A percentile compares a stretch with the other conserved stretches of the same genome.
These are phyloP conservation scores for Thomomys bottae DNA, from an alignment of 2,113 vertebrate genomes.

Conservation along the genomic window DNA sequence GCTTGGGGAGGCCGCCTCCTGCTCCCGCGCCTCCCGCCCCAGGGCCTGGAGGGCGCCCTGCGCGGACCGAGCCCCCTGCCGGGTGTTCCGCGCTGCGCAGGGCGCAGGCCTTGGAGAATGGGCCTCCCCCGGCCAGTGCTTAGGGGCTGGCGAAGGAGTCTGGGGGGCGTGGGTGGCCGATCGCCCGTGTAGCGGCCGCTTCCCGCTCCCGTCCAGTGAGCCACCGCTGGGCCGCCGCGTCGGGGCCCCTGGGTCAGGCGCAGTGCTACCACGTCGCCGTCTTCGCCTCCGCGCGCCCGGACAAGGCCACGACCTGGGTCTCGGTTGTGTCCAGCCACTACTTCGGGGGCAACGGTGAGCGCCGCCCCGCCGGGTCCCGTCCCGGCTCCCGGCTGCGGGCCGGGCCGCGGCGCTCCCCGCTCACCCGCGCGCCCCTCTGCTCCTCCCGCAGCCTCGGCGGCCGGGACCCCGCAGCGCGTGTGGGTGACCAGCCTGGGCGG, in stretches of 20 bases:
- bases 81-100: too few relatives aligned
- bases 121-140: background rate
- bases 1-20: background rate
- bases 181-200: background rate
- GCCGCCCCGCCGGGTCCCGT: background rate
- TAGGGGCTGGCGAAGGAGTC: background rate
- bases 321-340: conserved; percentile 64
- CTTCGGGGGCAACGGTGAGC: conserved; percentile 76
- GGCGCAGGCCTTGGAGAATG: background rate
- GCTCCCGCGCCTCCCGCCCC: background rate
- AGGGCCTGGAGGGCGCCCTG: background rate
- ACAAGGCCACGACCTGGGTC: conserved; percentile 56
- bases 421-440: background rate
- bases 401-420: background rate
- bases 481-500: background rate
- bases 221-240: background rate
- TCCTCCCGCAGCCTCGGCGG: conserved; percentile 38
- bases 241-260: background rate
- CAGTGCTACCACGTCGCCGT: conserved; percentile 68
- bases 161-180: background rate
- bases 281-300: background rate
- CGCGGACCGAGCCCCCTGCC: too few relatives aligned
- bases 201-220: background rate
- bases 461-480: conserved; percentile 21
- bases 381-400: fast-evolving